These are phyloP conservation scores for Hyperoplus lanceolatus DNA, from an alignment of 2,797 vertebrate species.

Conservation along the genomic window DNA sequence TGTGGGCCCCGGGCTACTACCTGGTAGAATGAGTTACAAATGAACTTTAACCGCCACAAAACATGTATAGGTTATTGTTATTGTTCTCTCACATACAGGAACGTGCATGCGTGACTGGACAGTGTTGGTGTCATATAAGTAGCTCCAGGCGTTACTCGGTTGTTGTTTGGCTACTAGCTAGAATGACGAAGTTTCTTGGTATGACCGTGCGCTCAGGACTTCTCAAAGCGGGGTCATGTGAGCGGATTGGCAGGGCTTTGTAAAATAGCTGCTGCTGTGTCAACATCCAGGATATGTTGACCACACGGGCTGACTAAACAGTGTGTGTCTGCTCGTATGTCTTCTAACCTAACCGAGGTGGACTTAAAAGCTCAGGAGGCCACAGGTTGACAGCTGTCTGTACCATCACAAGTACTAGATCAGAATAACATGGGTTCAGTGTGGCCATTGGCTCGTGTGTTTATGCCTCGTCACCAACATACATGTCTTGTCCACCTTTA, in stretches of 20 bases:
- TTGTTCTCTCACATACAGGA: rapidly evolving
- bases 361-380: neutral
- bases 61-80: too few relatives aligned
- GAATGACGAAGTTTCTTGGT: conserved; percentile 55
- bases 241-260: conserved; percentile 30
- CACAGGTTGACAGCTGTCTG: neutral
- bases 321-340: neutral
- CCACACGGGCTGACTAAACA: conserved; percentile 31
- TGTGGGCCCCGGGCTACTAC: conserved; percentile 58
- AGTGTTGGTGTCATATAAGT: neutral
- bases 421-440: neutral
- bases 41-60: too few relatives aligned
- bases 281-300: conserved; percentile 36
- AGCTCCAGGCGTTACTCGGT: neutral
- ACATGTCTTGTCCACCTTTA: neutral
- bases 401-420: too few relatives aligned
- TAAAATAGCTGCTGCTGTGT: conserved; percentile 38
- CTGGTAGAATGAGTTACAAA: neutral
- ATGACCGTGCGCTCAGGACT: conserved; percentile 50
- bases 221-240: conserved; percentile 65
- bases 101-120: rapidly evolving
- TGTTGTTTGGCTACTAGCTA: conserved; percentile 40
- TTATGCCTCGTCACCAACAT: neutral
- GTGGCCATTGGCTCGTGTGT: neutral
- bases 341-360: neutral